Conservation (phyloP, 1,140 invertebrate genomes). For the Coptotermes formosanus region DNA sequence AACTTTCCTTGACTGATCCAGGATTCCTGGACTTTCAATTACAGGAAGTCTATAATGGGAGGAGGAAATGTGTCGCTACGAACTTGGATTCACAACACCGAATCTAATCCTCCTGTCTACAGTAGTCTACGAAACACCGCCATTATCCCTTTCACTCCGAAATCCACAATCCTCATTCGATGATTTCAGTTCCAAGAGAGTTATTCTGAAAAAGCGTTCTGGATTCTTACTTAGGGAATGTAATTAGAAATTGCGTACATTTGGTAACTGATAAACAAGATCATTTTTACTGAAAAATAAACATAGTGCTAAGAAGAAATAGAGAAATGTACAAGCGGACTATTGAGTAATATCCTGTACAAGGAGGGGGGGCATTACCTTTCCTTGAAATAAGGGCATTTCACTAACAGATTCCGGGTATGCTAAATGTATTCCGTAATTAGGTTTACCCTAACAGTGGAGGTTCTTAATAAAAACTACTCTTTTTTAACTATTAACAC, state of each 20-base stretch:
- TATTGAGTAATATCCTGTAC: too few relatives aligned
- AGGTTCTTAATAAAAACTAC: too few relatives aligned
- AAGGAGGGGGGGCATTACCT: too few relatives aligned
- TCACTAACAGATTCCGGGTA: too few relatives aligned
- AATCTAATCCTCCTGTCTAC: not conserved
- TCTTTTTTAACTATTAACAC: too few relatives aligned
- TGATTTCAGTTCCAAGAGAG: not conserved
- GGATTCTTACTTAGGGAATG: not conserved
- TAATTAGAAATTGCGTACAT: not conserved
- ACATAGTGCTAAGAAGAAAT: too few relatives aligned
- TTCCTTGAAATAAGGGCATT: too few relatives aligned
- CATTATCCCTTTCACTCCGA: not conserved
- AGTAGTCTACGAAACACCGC: not conserved
- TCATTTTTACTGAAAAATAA: too few relatives aligned
- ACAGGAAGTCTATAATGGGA: not conserved
- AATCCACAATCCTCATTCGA: not conserved
- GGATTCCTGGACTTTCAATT: conserved; percentile 8
- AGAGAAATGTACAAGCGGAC: too few relatives aligned
- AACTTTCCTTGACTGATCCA: conserved; percentile 6
- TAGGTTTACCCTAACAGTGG: too few relatives aligned
- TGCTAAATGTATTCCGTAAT: too few relatives aligned
- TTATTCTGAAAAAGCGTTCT: not conserved
- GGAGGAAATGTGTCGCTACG: not conserved
- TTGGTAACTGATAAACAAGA: too few relatives aligned
- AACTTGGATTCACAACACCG: not conserved